These are phyloP conservation scores for Luffia ferchaultella DNA, from an alignment of 2,888 invertebrate genomes.

Conservation along the genomic window DNA sequence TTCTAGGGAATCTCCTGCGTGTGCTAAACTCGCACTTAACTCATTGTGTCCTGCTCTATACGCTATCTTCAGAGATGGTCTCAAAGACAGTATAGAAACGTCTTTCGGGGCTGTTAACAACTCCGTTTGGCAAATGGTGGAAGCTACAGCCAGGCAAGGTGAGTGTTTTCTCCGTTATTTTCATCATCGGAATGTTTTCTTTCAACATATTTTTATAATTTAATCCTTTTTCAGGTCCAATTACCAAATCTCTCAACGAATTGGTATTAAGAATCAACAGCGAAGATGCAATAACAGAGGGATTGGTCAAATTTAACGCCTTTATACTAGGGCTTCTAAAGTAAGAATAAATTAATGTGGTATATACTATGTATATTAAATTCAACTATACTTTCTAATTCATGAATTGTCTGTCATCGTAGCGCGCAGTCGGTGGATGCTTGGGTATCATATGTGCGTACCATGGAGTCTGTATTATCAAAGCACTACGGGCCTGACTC, in stretches of 20 bases:
- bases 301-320: slow-evolving; percentile 87
- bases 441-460: slow-evolving; percentile 87
- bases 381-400: not conserved
- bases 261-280: slow-evolving; percentile 83
- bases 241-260: slow-evolving; percentile 84
- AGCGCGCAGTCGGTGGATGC: slow-evolving; percentile 88
- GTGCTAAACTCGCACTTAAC: slow-evolving; percentile 77
- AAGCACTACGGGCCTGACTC: slow-evolving; percentile 83
- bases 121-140: slow-evolving; percentile 90
- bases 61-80: slow-evolving; percentile 83
- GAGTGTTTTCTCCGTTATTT: slow-evolving; percentile 17
- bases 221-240: slow-evolving; percentile 68
- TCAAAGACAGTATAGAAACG: slow-evolving; percentile 81
- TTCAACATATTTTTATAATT: too few relatives aligned
- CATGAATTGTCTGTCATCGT: slow-evolving; percentile 13
- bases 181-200: too few relatives aligned
- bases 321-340: slow-evolving; percentile 88
- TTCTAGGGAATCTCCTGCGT: slow-evolving; percentile 68
- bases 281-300: slow-evolving; percentile 84
- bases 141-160: slow-evolving; percentile 87
- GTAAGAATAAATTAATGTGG: slow-evolving; percentile 52
- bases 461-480: slow-evolving; percentile 80
- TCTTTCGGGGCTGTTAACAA: slow-evolving; percentile 87
- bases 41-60: slow-evolving; percentile 85
- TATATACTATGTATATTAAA: slow-evolving; percentile 5